phyloP scores from a whole-genome alignment of 2,113 vertebrate species.

The Sapayoa aenigma region DNA sequence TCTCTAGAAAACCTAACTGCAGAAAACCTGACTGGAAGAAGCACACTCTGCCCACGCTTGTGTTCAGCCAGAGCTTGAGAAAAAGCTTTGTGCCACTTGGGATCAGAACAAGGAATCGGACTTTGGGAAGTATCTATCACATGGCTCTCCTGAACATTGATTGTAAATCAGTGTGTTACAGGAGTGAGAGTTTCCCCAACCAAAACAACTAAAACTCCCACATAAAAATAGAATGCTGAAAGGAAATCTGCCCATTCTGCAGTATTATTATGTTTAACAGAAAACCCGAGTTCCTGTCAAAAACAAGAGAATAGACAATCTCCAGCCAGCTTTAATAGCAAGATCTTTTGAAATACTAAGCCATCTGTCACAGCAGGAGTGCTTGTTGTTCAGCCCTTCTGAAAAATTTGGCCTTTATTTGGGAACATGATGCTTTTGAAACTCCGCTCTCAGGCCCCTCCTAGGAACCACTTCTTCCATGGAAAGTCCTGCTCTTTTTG shows the following conservation, averaged over 20 bases:
- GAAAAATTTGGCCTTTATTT: slow-evolving; percentile 39
- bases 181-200: background rate
- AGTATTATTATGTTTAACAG: slow-evolving; percentile 17
- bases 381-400: slow-evolving; percentile 25
- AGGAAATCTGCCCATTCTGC: slow-evolving; percentile 14
- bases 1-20: background rate
- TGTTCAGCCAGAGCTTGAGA: background rate
- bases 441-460: background rate
- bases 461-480: background rate
- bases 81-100: background rate
- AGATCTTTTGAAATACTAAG: slow-evolving; percentile 47
- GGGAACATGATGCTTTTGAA: slow-evolving; percentile 20
- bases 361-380: slow-evolving; percentile 64
- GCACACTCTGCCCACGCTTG: background rate
- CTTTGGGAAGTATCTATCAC: background rate
- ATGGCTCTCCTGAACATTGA: background rate
- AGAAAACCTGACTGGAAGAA: background rate
- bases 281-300: slow-evolving; percentile 47
- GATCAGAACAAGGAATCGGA: background rate
- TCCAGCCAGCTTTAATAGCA: slow-evolving; percentile 45
- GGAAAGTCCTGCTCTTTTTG: background rate
- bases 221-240: slow-evolving; percentile 34
- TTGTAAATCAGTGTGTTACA: background rate
- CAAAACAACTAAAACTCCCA: slow-evolving; percentile 7
- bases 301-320: slow-evolving; percentile 43